Percentiles rank a stretch among this genome's conserved stretches.
Conservation (phyloP, 2,797 vertebrate species). For the Adrianichthys oophorus region DNA sequence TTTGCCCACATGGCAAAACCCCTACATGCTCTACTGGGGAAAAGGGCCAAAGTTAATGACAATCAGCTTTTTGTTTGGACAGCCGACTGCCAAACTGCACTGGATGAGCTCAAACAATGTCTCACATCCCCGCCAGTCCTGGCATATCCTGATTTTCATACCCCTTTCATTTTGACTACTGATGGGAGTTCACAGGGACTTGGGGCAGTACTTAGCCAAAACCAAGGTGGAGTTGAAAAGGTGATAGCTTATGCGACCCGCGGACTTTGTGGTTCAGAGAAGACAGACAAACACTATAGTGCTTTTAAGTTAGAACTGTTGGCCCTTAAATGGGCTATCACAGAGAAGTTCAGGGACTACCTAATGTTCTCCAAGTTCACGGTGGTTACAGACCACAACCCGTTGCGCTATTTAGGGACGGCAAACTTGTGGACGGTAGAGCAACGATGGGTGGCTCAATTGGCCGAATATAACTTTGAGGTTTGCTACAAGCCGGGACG, state of each 20-base stretch:
- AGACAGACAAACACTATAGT: neutral
- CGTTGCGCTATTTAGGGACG: neutral
- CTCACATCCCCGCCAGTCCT: neutral
- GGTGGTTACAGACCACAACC: neutral
- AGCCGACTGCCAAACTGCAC: neutral
- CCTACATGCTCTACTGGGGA: neutral
- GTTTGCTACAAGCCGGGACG: no score
- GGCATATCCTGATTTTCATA: neutral
- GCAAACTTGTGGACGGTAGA: neutral
- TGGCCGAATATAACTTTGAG: no score
- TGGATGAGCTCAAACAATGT: neutral
- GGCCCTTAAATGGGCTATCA: neutral
- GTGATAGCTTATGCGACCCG: no score
- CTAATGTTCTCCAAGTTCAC: neutral
- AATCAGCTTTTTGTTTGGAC: neutral
- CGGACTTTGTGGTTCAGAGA: neutral
- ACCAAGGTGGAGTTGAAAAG: neutral
- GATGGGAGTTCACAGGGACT: neutral
- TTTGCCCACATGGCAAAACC: no score
- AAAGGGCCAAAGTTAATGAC: conserved; percentile 7
- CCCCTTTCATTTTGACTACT: neutral
- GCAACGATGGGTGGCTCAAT: neutral
- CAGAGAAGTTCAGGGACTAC: neutral
- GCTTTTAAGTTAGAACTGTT: conserved; percentile 1
- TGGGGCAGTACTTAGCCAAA: neutral